A percentile compares a stretch with the other conserved stretches of the same genome.
Evolutionary conservation across 1,140 invertebrate species (phyloP).

Genomic region (Dendrolimus punctatus): DNA sequence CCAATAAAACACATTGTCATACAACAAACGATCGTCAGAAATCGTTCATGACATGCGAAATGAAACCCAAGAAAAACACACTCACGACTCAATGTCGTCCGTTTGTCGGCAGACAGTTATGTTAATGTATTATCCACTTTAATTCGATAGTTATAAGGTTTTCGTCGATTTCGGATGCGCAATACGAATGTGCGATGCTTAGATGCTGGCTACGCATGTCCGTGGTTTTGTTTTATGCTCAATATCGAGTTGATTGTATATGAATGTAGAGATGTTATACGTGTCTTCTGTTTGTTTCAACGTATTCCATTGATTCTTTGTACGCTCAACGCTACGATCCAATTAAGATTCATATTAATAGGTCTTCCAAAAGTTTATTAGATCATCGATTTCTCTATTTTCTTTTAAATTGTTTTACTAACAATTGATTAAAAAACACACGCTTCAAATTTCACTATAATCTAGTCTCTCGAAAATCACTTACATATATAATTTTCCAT

Average conservation of each 20-base stretch:
- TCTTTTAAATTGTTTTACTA: no score
- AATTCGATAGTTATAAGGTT: slow-evolving; percentile 50
- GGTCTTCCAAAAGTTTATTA: neutral
- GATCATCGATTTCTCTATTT: neutral
- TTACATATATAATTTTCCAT: no score
- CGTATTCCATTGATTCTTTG: neutral
- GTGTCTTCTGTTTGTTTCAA: neutral
- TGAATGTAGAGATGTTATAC: neutral
- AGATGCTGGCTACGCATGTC: slow-evolving; percentile 59
- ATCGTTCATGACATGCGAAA: slow-evolving; percentile 33
- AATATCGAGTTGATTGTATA: neutral
- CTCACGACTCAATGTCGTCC: slow-evolving; percentile 37
- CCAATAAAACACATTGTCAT: slow-evolving; percentile 15
- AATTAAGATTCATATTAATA: neutral
- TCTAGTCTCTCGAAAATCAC: no score
- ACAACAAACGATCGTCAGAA: slow-evolving; percentile 10
- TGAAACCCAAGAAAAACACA: slow-evolving; percentile 48
- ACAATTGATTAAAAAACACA: no score
- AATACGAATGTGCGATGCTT: slow-evolving; percentile 31
- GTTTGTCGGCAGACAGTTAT: slow-evolving; percentile 20
- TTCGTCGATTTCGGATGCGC: slow-evolving; percentile 29
- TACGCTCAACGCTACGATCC: neutral
- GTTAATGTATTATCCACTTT: slow-evolving; percentile 59
- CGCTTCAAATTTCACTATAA: no score
- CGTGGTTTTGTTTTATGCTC: slow-evolving; percentile 29